Percentiles rank a stretch among this genome's conserved stretches.
Evolutionary conservation across 2,113 vertebrate species (phyloP).

Genomic region (Pelmatolapia mariae): DNA sequence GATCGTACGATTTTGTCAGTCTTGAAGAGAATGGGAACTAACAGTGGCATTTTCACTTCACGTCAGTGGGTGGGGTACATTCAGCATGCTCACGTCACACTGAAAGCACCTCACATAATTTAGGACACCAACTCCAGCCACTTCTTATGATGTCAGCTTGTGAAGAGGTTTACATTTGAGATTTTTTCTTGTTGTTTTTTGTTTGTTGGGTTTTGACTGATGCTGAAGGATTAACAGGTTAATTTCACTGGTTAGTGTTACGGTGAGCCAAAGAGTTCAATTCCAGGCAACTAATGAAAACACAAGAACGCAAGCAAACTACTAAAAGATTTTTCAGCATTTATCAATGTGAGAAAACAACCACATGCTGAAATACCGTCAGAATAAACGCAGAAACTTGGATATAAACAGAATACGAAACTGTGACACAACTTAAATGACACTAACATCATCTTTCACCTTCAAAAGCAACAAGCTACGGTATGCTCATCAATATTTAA

Average conservation of each 20-base stretch:
- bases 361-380: neutral
- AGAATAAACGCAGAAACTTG: neutral
- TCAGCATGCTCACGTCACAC: neutral
- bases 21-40: constrained; percentile 19
- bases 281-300: neutral
- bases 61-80: neutral
- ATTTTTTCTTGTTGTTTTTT: neutral
- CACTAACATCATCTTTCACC: neutral
- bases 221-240: neutral
- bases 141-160: constrained; percentile 55
- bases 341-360: neutral
- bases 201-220: neutral
- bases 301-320: neutral
- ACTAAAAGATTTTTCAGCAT: neutral
- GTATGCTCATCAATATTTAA: neutral
- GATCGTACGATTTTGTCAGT: constrained; percentile 33
- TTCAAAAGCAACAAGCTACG: neutral
- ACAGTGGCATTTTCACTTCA: neutral
- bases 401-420: neutral
- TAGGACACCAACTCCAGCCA: constrained; percentile 3
- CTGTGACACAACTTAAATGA: neutral
- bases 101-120: neutral
- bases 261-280: neutral
- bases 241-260: neutral
- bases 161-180: neutral